These are phyloP conservation scores for Spisula subtruncata DNA, from an alignment of 2,888 invertebrate genomes.

Conservation along the genomic window DNA sequence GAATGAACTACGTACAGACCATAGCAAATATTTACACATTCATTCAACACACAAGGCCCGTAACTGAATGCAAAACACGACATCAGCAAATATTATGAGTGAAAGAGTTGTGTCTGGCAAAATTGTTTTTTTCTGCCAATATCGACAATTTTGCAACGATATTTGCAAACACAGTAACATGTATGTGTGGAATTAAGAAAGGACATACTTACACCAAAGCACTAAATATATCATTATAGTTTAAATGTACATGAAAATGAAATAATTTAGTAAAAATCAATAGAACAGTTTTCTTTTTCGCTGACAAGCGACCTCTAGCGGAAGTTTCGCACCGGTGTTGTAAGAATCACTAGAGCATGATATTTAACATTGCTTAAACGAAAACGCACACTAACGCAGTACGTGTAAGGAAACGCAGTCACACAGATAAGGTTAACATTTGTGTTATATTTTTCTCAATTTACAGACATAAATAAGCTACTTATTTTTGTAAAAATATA, in stretches of 20 bases:
- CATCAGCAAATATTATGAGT: constrained; percentile 13
- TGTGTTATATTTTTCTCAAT: too few species aligned
- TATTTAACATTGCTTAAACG: background rate
- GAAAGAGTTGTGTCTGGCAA: background rate
- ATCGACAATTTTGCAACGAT: background rate
- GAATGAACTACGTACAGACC: too few species aligned
- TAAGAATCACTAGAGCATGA: constrained; percentile 3
- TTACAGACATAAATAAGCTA: too few species aligned
- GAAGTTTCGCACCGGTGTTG: constrained; percentile 34
- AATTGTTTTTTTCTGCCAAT: constrained; percentile 2
- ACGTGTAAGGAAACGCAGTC: background rate
- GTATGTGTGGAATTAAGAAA: background rate
- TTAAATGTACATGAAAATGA: constrained; percentile 49
- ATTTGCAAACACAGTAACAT: background rate
- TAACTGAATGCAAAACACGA: background rate
- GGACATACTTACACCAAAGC: constrained; percentile 33
- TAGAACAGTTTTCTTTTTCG: constrained; percentile 56
- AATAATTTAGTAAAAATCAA: constrained; percentile 65
- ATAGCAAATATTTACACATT: background rate
- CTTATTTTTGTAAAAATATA: too few species aligned
- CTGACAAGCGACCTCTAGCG: constrained; percentile 62
- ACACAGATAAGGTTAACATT: background rate
- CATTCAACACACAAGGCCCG: background rate
- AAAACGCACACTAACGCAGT: background rate
- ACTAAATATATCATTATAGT: background rate